These are phyloP conservation scores for Adelges cooleyi DNA, from an alignment of 1,140 invertebrate genomes.

Conservation along the genomic window DNA sequence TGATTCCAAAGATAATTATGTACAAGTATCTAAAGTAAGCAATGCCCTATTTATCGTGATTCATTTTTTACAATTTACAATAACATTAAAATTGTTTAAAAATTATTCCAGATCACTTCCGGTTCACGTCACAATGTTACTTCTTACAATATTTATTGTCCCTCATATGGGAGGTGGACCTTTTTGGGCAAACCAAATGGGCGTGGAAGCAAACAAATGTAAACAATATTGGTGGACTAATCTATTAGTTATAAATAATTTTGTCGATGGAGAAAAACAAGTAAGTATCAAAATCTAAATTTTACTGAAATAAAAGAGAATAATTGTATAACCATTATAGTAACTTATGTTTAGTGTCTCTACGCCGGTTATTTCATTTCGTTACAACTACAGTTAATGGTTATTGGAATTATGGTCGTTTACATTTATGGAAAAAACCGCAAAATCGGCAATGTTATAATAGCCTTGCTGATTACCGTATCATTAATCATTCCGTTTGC, in stretches of 20 bases:
- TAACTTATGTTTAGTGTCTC: conserved; percentile 67
- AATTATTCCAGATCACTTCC: conserved; percentile 56
- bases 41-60: too few relatives aligned
- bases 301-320: too few relatives aligned
- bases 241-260: conserved; percentile 71
- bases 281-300: too few relatives aligned
- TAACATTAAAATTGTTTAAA: too few relatives aligned
- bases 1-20: neutral
- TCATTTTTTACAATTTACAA: too few relatives aligned
- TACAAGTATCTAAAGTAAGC: too few relatives aligned
- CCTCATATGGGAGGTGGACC: conserved; percentile 53
- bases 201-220: conserved; percentile 52
- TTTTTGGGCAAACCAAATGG: conserved; percentile 49
- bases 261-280: conserved; percentile 52
- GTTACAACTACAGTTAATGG: conserved; percentile 77
- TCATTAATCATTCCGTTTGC: too few relatives aligned
- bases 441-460: too few relatives aligned
- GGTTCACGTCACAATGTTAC: conserved; percentile 52
- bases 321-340: too few relatives aligned
- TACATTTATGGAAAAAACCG: too few relatives aligned
- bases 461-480: too few relatives aligned
- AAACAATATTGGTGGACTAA: conserved; percentile 70
- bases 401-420: too few relatives aligned
- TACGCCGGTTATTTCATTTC: conserved; percentile 83
- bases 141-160: conserved; percentile 56